These are phyloP conservation scores for Siniperca undulata DNA, from an alignment of 2,797 vertebrate species.

Conservation along the genomic window DNA sequence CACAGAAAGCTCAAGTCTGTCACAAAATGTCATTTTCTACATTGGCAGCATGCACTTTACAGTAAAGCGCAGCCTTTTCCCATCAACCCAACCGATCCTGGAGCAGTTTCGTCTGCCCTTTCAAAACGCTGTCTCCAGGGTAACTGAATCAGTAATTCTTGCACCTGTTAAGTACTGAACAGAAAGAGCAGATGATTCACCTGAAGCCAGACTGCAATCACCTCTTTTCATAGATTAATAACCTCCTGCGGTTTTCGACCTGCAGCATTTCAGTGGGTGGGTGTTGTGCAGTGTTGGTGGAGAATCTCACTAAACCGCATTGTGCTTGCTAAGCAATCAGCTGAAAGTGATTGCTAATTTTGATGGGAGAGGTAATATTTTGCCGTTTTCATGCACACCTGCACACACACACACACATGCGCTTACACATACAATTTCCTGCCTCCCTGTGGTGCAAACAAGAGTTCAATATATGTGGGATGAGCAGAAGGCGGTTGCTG, in stretches of 20 bases:
- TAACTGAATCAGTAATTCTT: conserved; percentile 67
- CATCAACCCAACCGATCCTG: conserved; percentile 58
- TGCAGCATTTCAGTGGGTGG: conserved; percentile 45
- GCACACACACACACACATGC: conserved; percentile 6
- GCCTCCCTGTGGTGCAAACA: neutral
- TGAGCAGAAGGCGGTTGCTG: conserved; percentile 20
- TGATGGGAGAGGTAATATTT: neutral
- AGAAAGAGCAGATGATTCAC: conserved; percentile 64
- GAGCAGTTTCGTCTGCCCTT: conserved; percentile 63
- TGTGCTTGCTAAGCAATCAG: conserved; percentile 53
- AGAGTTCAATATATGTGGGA: conserved; percentile 29
- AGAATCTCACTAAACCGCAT: conserved; percentile 17
- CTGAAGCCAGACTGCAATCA: conserved; percentile 69
- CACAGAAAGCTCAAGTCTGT: conserved; percentile 6
- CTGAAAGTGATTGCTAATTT: conserved; percentile 43
- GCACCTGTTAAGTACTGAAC: conserved; percentile 67
- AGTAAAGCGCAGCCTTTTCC: conserved; percentile 47
- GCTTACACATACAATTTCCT: neutral
- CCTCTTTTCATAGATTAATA: conserved; percentile 71
- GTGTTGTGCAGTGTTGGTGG: conserved; percentile 9
- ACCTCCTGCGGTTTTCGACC: conserved; percentile 44
- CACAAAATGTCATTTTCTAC: conserved; percentile 30
- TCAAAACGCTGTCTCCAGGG: conserved; percentile 78
- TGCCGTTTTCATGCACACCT: conserved; percentile 31
- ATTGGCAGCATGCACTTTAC: conserved; percentile 40